Evolutionary conservation across 2,113 vertebrate genomes (phyloP), one percentile per base, ranked within the genome.

Genomic region (Hippopotamus amphibius): DNA sequence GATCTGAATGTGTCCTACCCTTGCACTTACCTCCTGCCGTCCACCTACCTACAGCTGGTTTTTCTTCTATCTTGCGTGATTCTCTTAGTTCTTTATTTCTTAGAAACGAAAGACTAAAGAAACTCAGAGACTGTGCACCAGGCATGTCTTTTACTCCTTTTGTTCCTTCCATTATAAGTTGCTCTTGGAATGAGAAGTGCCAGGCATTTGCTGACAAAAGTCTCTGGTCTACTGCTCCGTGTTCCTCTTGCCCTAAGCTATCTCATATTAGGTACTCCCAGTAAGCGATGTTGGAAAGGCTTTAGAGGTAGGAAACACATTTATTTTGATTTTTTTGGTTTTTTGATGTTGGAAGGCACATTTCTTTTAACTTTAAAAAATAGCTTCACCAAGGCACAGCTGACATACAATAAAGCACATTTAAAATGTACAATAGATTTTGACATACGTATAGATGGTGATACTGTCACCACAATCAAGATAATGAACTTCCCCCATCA

Each of bases 201-300:
- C n/a, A 3, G 22, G 13, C 6, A 0, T 7, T 16, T 19, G 19
- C 8, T 7, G 65, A 15, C 0, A 33, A 16, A 59, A 37, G 24
- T 6, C 2, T 6, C 15, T 17, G 2, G 22, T 3, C 41, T 14
- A 0, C 24, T 9, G 4, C 24, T 12, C 9, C 6, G 5, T 21
- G 7, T 11, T 50, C 28, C 16, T 8, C 16, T 5, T 50, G 41
- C 26, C 33, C 41, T 5, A 22, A 48, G 63, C 12, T 30, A 7
- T n/a, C 69, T 66, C 37, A 26, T 30, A 17, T 65, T 8, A 28
- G 28, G 37, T 6, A 13, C 33, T 1, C 2, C 6, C 57, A 53
- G 12, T 15, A 30, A 92, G 26, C 0, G 2, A 10, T 7, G 7
- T 28, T 19, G n/a, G 26, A 43, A 82, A 82, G 28, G 1, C 24